Conservation (phyloP, 2,888 invertebrate species). For the Scaptomyza parva region DNA sequence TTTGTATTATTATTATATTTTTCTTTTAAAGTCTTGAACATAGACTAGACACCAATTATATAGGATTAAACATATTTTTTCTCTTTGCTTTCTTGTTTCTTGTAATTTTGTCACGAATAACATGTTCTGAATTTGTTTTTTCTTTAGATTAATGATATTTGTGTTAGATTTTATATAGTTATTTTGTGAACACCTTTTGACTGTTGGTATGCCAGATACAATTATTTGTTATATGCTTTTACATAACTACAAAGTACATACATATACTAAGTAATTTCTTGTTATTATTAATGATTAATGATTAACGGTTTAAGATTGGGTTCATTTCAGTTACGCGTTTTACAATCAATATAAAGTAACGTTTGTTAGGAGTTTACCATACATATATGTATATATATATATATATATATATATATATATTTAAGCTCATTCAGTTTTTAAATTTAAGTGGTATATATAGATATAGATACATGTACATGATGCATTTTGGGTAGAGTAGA, state of each 20-base stretch:
- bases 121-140: too few relatives aligned
- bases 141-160: slow-evolving; percentile 38
- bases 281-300: slow-evolving; percentile 50
- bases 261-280: slow-evolving; percentile 31
- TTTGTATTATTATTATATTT: slow-evolving; percentile 16
- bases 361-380: slow-evolving; percentile 59
- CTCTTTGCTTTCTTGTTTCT: slow-evolving; percentile 25
- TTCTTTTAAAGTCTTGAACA: slow-evolving; percentile 81
- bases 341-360: slow-evolving; percentile 69
- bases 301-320: slow-evolving; percentile 66
- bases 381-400: slow-evolving; percentile 33
- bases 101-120: slow-evolving; percentile 41
- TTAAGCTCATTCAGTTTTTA: slow-evolving; percentile 76
- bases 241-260: slow-evolving; percentile 48
- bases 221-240: slow-evolving; percentile 56
- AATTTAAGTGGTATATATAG: slow-evolving; percentile 27
- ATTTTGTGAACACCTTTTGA: slow-evolving; percentile 73
- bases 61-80: slow-evolving; percentile 60
- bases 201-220: slow-evolving; percentile 77
- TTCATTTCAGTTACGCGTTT: slow-evolving; percentile 63
- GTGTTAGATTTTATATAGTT: slow-evolving; percentile 31
- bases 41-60: slow-evolving; percentile 83
- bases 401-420: background rate
- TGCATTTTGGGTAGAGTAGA: slow-evolving; percentile 26
- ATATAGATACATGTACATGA: slow-evolving; percentile 14